Conservation (phyloP, 2,888 invertebrate species). For the Proisotoma minuta region DNA sequence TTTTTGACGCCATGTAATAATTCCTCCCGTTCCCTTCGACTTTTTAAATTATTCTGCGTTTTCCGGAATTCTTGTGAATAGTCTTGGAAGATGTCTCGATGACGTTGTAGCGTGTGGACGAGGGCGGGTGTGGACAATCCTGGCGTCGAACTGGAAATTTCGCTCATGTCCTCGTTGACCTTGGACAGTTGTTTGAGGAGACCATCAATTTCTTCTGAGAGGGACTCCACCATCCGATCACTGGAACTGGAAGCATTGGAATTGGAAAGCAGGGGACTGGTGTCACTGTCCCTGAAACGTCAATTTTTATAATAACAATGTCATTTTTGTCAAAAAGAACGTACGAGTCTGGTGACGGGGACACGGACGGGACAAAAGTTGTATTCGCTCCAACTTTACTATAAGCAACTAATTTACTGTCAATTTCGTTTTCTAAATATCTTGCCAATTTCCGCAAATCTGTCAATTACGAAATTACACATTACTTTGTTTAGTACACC, state of each 20-base stretch:
- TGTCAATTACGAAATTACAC: no score
- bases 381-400: conserved; percentile 77
- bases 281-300: conserved; percentile 60
- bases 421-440: conserved; percentile 91
- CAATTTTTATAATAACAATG: conserved; percentile 13
- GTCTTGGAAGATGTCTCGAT: conserved; percentile 90
- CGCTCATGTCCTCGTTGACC: conserved; percentile 79
- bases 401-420: conserved; percentile 88
- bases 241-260: conserved; percentile 58
- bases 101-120: conserved; percentile 88
- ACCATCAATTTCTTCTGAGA: conserved; percentile 73
- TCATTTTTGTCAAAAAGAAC: neutral
- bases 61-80: conserved; percentile 78
- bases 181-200: conserved; percentile 59
- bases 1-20: conserved; percentile 63
- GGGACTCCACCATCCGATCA: conserved; percentile 86
- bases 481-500: no score
- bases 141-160: conserved; percentile 61
- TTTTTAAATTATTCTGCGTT: conserved; percentile 49
- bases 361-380: conserved; percentile 26
- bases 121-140: conserved; percentile 60
- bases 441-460: conserved; percentile 89
- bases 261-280: conserved; percentile 75
- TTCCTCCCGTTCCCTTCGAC: conserved; percentile 78
- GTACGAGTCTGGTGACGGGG: conserved; percentile 26